phyloP scores from a whole-genome alignment of 2,888 invertebrate genomes.

The Leptinotarsa juncta region DNA sequence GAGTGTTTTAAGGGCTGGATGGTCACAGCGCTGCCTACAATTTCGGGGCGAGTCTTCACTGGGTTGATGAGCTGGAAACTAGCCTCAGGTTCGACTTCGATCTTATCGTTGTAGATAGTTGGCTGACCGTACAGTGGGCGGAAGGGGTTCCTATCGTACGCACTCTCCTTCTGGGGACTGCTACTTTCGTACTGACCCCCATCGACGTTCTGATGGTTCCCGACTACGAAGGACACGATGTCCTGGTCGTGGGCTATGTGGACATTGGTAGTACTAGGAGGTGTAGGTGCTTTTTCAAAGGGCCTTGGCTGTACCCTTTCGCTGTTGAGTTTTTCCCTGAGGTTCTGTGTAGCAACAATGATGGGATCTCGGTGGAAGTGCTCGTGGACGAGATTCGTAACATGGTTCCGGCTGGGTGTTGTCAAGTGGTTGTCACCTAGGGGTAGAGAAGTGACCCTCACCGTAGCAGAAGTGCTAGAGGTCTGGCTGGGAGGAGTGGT shows the following conservation, averaged over 20 bases:
- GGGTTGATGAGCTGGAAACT: slow-evolving; percentile 12
- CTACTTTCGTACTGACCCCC: slow-evolving; percentile 65
- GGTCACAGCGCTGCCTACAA: slow-evolving; percentile 56
- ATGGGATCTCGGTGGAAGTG: slow-evolving; percentile 56
- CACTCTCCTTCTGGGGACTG: slow-evolving; percentile 67
- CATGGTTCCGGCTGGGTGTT: slow-evolving; percentile 36
- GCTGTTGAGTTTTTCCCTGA: slow-evolving; percentile 62
- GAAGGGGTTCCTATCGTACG: slow-evolving; percentile 64
- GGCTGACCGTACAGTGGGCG: slow-evolving; percentile 55
- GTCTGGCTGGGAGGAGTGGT: slow-evolving; percentile 42
- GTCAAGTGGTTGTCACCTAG: slow-evolving; percentile 63
- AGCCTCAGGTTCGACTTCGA: slow-evolving; percentile 41
- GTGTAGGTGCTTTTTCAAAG: slow-evolving; percentile 56
- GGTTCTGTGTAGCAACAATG: slow-evolving; percentile 62
- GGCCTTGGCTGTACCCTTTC: slow-evolving; percentile 61
- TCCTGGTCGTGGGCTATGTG: slow-evolving; percentile 74
- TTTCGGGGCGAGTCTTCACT: not conserved
- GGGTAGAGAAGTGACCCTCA: slow-evolving; percentile 63
- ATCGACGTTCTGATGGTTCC: slow-evolving; percentile 72
- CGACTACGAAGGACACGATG: slow-evolving; percentile 74
- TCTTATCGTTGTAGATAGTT: slow-evolving; percentile 17
- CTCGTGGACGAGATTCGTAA: slow-evolving; percentile 53
- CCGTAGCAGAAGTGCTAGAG: slow-evolving; percentile 45
- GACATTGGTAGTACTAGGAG: slow-evolving; percentile 73
- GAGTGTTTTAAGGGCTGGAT: slow-evolving; percentile 63